Evolutionary conservation across 2,113 vertebrate genomes (phyloP), one percentile per base, ranked within the genome.

Genomic region (Thunnus maccoyii): DNA sequence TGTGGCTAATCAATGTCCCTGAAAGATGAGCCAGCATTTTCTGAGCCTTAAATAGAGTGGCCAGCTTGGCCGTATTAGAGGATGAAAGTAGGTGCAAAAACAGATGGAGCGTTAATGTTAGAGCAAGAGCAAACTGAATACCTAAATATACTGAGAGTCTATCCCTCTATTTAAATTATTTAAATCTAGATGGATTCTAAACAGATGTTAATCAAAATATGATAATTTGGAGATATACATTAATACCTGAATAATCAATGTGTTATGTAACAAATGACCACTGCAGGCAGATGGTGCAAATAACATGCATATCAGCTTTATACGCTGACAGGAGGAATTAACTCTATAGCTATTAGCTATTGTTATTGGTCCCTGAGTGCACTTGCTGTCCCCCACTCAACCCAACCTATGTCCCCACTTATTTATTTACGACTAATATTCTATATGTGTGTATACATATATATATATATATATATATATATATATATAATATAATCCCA

Each of bases 21-120:
- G 87, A 91, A 92, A 89, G 89, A 92, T 91, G 93, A 94, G 91
- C 67, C 90, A 90, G 90, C 89, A 67, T 87, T 93, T 90, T 88
- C 56, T 76, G 73, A 90, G 89, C 89, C 77, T 82, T 80, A 82
- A 92, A 91, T 88, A 91, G 83, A 80, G 76, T 25, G 83, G 79
- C 86, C 78, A 72, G 70, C 83, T 74, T 22, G 72, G 72, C 83
- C 65, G 65, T 71, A 78, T 52, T 69, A 72, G 72, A 67, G 84
- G 77, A 85, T 77, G 74, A 89, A 83, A 89, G 91, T 56, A 41
- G 83, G 78, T 63, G 78, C 69, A 63, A 48, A 61, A 82, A 67
- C 88, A 93, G 89, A 92, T 91, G 90, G 91, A 90, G 71, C 63
- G 70, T 58, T 30, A 18, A 36, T 60, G 71, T 65, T 50, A 22